phyloP scores from a whole-genome alignment of 37 sponge, comb jelly and placozoan genomes.

The Sycon ciliatum region DNA sequence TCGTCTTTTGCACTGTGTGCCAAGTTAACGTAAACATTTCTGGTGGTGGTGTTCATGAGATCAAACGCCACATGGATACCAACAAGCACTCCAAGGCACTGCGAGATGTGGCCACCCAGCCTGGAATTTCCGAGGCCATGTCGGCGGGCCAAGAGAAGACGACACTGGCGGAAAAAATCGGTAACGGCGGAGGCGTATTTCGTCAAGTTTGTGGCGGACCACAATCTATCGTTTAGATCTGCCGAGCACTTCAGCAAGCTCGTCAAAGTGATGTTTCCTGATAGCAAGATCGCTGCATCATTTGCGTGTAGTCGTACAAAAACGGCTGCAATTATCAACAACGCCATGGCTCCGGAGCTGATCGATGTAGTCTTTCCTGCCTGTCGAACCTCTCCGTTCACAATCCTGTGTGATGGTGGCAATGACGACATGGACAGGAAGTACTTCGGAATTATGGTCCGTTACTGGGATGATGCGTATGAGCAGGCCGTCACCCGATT shows the following conservation, averaged over 20 bases:
- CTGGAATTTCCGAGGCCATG: slow-evolving; percentile 22
- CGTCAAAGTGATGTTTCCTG: slow-evolving; percentile 35
- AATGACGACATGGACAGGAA: neutral
- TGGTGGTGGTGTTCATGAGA: slow-evolving; percentile 37
- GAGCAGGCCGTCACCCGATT: neutral
- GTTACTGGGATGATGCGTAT: neutral
- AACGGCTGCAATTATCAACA: slow-evolving; percentile 29
- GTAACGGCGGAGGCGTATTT: slow-evolving; percentile 21
- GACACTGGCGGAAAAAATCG: neutral
- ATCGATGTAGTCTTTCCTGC: neutral
- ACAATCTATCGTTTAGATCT: slow-evolving; percentile 25
- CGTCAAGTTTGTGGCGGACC: slow-evolving; percentile 26
- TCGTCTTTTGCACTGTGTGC: slow-evolving; percentile 22
- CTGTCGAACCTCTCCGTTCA: neutral
- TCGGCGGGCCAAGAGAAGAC: neutral
- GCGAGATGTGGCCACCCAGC: neutral
- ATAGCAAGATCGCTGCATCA: slow-evolving; percentile 30
- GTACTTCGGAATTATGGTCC: neutral
- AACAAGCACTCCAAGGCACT: slow-evolving; percentile 18
- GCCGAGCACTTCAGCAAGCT: slow-evolving; percentile 28
- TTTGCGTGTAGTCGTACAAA: slow-evolving; percentile 34
- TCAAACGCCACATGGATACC: slow-evolving; percentile 37
- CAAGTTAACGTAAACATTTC: slow-evolving; percentile 14
- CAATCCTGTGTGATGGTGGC: neutral
- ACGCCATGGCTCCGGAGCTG: slow-evolving; percentile 14